A percentile compares a stretch with the other conserved stretches of the same genome.
Evolutionary conservation across 2,113 vertebrate genomes (phyloP).

Genomic region (Empidonax alnorum): DNA sequence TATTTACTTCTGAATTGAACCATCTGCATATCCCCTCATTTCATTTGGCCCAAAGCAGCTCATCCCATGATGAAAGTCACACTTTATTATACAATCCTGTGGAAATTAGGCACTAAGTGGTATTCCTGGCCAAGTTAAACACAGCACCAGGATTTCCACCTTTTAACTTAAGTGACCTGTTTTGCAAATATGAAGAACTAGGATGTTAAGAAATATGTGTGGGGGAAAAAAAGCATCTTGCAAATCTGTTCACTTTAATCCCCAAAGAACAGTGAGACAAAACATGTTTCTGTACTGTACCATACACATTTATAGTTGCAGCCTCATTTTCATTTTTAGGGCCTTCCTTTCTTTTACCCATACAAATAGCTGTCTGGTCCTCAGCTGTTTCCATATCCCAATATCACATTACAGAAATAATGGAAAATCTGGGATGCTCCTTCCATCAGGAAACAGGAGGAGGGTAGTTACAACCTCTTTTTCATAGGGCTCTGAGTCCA

Average conservation of each 20-base stretch:
- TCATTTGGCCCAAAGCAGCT: background rate
- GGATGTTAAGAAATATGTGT: background rate
- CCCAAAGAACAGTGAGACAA: background rate
- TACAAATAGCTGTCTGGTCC: background rate
- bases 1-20: background rate
- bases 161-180: background rate
- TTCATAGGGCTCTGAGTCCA: background rate
- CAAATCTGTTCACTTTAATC: background rate
- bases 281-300: background rate
- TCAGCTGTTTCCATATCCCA: background rate
- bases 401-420: background rate
- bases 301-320: background rate
- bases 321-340: background rate
- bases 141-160: background rate
- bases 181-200: background rate
- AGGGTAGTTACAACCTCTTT: background rate
- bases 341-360: background rate
- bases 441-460: background rate
- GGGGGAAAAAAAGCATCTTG: background rate
- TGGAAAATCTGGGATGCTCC: background rate
- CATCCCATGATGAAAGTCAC: background rate
- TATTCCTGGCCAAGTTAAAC: background rate
- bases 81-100: fast-evolving
- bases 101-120: background rate
- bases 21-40: background rate